A percentile compares a stretch with the other conserved stretches of the same genome.
phyloP scores from a whole-genome alignment of 2,113 vertebrate species.

The Nycticryphes semicollaris region DNA sequence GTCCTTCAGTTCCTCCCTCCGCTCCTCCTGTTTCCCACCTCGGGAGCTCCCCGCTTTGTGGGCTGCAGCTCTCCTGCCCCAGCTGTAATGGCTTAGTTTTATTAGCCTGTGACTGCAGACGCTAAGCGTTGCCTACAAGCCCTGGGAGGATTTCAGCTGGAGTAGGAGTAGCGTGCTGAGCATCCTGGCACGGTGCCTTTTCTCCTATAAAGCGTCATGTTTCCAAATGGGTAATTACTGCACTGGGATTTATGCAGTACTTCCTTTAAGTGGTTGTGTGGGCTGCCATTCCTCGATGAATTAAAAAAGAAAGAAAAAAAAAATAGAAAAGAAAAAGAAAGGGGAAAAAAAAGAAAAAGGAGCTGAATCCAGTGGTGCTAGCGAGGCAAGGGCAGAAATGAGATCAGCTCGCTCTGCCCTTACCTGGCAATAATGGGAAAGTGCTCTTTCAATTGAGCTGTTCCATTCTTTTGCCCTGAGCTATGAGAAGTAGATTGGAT shows the following conservation, averaged over 20 bases:
- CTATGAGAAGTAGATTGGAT: conserved; percentile 83
- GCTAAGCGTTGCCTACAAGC: neutral
- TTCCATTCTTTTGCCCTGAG: conserved; percentile 78
- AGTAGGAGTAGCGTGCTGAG: conserved; percentile 50
- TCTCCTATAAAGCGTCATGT: conserved; percentile 55
- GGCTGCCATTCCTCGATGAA: conserved; percentile 4
- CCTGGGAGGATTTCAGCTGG: conserved; percentile 55
- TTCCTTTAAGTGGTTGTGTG: conserved; percentile 31
- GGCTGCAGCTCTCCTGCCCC: conserved; percentile 21
- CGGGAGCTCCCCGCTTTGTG: neutral
- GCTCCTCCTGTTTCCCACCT: neutral
- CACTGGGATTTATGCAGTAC: conserved; percentile 58
- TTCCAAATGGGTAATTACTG: conserved; percentile 70
- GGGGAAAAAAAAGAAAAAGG: neutral
- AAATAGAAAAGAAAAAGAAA: neutral
- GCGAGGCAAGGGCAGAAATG: conserved; percentile 64
- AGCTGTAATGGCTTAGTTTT: conserved; percentile 12
- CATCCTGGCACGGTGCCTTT: conserved; percentile 44
- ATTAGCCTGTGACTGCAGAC: neutral
- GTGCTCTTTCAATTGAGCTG: conserved; percentile 81
- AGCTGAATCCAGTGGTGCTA: neutral
- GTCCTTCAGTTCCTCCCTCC: fast-evolving
- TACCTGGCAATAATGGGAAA: conserved; percentile 82
- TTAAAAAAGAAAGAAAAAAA: neutral
- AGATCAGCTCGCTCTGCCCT: conserved; percentile 71